Conservation (phyloP, 2,113 vertebrate genomes). For the Engystomops pustulosus region DNA sequence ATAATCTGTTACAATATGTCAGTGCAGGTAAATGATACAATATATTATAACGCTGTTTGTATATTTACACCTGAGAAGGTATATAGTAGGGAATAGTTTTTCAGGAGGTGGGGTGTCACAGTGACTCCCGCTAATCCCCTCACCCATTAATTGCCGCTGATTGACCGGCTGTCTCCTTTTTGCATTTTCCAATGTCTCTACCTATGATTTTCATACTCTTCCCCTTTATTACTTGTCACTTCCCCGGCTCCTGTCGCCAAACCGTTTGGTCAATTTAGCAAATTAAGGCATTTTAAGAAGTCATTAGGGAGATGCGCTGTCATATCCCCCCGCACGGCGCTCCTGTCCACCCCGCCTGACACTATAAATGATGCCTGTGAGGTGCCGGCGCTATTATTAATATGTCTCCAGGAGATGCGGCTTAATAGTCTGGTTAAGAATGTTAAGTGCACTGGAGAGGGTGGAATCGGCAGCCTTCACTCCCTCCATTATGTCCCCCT, state of each 20-base stretch:
- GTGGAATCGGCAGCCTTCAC: not conserved
- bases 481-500: not conserved
- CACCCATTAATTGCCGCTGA: conserved; percentile 15
- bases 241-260: conserved; percentile 28
- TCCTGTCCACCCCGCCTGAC: conserved; percentile 19
- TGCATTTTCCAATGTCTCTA: not conserved
- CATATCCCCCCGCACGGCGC: conserved; percentile 2
- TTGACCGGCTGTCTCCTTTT: conserved; percentile 7
- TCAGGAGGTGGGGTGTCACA: not conserved
- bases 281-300: conserved; percentile 56
- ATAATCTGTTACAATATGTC: not conserved
- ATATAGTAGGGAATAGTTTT: too few species aligned
- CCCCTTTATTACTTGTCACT: conserved; percentile 36
- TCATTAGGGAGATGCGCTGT: conserved; percentile 52
- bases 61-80: not conserved
- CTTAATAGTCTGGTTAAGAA: conserved; percentile 44
- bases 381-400: conserved; percentile 28
- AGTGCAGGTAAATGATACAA: not conserved
- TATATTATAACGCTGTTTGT: too few species aligned
- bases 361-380: conserved; percentile 42
- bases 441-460: conserved; percentile 30
- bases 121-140: not conserved
- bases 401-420: conserved; percentile 23
- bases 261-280: conserved; percentile 53
- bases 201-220: not conserved